These are phyloP conservation scores for Thumatha senex DNA, from an alignment of 2,888 invertebrate species.

Conservation along the genomic window DNA sequence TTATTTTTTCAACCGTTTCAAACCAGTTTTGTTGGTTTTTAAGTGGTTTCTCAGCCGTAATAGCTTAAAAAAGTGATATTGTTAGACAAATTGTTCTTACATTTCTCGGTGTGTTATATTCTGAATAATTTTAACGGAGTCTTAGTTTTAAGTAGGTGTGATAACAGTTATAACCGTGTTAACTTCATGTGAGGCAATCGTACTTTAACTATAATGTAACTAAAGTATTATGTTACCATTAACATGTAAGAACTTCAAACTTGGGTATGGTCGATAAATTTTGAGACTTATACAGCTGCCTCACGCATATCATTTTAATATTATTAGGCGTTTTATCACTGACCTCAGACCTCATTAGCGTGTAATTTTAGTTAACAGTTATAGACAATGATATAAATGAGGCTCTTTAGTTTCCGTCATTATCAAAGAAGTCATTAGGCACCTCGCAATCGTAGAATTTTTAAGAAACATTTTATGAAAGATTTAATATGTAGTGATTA, in stretches of 20 bases:
- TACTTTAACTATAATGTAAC: background rate
- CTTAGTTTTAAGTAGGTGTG: conserved; percentile 15
- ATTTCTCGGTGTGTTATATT: conserved; percentile 20
- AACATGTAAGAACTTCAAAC: background rate
- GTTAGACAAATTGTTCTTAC: conserved; percentile 34
- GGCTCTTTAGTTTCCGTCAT: no score
- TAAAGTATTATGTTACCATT: background rate
- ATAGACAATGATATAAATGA: no score
- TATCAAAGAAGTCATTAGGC: background rate
- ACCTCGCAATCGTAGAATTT: no score
- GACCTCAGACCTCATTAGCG: background rate
- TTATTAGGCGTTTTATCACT: background rate
- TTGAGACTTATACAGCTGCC: background rate
- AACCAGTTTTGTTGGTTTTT: conserved; percentile 37
- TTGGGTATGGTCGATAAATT: background rate
- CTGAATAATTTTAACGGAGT: conserved; percentile 19
- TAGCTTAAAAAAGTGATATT: conserved; percentile 33
- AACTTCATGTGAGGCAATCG: background rate
- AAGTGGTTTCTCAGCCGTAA: conserved; percentile 38
- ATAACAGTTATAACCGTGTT: conserved; percentile 5
- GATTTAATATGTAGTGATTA: no score
- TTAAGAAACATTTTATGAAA: no score
- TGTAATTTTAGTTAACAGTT: background rate
- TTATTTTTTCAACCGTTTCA: conserved; percentile 42
- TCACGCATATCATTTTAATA: background rate